These are phyloP conservation scores for Diadophis punctatus DNA, from an alignment of 2,113 vertebrate genomes.

Conservation along the genomic window DNA sequence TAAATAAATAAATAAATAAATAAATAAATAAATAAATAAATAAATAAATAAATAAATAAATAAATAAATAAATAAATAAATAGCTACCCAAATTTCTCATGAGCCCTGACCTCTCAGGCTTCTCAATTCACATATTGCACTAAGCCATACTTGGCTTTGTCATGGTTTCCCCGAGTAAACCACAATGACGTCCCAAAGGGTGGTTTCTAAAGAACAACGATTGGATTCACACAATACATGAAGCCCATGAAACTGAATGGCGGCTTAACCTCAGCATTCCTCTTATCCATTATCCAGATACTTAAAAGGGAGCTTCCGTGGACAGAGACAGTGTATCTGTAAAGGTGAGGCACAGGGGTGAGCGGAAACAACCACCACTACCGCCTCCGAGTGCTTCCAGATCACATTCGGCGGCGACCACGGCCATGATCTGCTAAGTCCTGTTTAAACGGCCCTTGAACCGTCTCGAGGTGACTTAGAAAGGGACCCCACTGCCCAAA, in stretches of 20 bases:
- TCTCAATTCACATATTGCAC: not conserved
- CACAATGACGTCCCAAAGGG: not conserved
- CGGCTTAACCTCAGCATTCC: not conserved
- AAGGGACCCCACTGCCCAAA: not conserved
- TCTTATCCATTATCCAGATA: not conserved
- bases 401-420: not conserved
- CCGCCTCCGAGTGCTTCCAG: not conserved
- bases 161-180: not conserved
- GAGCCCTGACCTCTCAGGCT: not conserved
- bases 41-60: too few relatives aligned
- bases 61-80: fast-evolving
- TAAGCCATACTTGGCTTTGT: not conserved
- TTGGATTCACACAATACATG: not conserved
- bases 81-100: not conserved
- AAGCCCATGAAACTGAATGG: not conserved
- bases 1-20: too few relatives aligned
- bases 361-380: not conserved
- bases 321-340: not conserved
- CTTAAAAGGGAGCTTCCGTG: not conserved
- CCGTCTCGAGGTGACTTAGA: not conserved
- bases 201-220: not conserved
- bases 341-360: not conserved
- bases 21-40: too few relatives aligned
- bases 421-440: not conserved
- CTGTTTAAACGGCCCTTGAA: not conserved